Evolutionary conservation across 2,888 invertebrate genomes (phyloP).

Genomic region (Podabrus alpinus): DNA sequence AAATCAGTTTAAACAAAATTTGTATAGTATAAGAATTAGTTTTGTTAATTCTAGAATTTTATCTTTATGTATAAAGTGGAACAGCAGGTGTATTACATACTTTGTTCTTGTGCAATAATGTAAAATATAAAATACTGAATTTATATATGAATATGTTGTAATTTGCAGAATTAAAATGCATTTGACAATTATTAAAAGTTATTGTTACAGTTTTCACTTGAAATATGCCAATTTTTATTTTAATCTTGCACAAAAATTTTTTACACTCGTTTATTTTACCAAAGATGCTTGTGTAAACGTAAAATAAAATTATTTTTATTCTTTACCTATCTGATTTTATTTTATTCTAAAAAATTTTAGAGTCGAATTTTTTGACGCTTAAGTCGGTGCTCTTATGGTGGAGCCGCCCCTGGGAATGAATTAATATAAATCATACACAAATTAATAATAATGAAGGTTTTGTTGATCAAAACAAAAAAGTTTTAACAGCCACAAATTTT

Average conservation of each 20-base stretch:
- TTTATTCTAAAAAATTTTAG: too few relatives aligned
- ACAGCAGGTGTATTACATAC: neutral
- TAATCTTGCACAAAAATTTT: neutral
- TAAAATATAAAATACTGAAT: neutral
- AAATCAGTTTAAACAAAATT: neutral
- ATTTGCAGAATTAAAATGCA: neutral
- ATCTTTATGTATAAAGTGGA: neutral
- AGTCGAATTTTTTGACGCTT: too few relatives aligned
- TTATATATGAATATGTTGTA: neutral
- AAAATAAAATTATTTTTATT: neutral
- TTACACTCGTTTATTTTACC: neutral
- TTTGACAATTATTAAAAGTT: neutral
- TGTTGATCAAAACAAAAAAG: too few relatives aligned
- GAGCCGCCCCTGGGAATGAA: too few relatives aligned
- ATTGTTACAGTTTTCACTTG: neutral
- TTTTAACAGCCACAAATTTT: too few relatives aligned
- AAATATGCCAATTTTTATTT: neutral
- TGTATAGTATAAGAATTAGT: neutral
- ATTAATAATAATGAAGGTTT: too few relatives aligned
- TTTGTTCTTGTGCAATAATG: neutral
- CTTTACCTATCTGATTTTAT: neutral
- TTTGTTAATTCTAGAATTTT: neutral
- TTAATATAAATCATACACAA: too few relatives aligned
- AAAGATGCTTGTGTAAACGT: neutral
- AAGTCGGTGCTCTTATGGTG: too few relatives aligned